These are phyloP conservation scores for Zaprionus capensis DNA, from an alignment of 1,140 invertebrate genomes.

Conservation along the genomic window DNA sequence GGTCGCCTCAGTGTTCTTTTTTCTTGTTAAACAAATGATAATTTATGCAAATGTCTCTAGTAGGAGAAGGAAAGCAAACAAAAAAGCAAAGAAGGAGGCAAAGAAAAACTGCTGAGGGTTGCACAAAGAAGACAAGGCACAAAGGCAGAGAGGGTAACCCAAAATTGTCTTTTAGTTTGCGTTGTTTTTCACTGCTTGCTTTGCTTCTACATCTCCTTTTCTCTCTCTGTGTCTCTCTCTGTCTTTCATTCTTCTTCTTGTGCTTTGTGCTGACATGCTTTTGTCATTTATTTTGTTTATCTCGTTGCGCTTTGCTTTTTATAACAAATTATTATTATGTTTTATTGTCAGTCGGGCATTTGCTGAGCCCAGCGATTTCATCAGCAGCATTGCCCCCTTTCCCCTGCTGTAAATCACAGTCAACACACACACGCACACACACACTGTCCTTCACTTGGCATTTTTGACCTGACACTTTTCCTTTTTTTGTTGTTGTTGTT, in stretches of 20 bases:
- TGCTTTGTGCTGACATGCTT: conserved; percentile 75
- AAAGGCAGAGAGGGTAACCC: conserved; percentile 24
- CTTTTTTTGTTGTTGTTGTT: background rate
- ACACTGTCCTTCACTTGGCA: conserved; percentile 16
- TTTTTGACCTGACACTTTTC: conserved; percentile 37
- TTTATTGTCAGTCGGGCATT: conserved; percentile 59
- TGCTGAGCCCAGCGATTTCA: conserved; percentile 71
- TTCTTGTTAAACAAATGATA: conserved; percentile 75
- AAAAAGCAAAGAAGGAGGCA: conserved; percentile 7
- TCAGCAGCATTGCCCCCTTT: conserved; percentile 16
- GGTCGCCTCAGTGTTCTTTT: conserved; percentile 15
- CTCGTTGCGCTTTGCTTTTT: conserved; percentile 63
- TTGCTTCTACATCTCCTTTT: background rate
- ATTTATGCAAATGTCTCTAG: conserved; percentile 82
- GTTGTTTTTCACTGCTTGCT: conserved; percentile 14
- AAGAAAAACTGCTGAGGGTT: conserved; percentile 67
- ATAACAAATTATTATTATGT: conserved; percentile 82
- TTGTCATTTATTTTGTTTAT: conserved; percentile 83
- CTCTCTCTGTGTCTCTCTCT: background rate
- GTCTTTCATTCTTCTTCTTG: conserved; percentile 29
- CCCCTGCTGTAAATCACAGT: conserved; percentile 59
- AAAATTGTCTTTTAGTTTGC: conserved; percentile 65
- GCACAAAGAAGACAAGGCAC: conserved; percentile 32
- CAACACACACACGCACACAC: conserved; percentile 17
- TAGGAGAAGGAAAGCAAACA: conserved; percentile 40